Conservation (phyloP, 2,797 vertebrate species). For the Meda fulgida region DNA sequence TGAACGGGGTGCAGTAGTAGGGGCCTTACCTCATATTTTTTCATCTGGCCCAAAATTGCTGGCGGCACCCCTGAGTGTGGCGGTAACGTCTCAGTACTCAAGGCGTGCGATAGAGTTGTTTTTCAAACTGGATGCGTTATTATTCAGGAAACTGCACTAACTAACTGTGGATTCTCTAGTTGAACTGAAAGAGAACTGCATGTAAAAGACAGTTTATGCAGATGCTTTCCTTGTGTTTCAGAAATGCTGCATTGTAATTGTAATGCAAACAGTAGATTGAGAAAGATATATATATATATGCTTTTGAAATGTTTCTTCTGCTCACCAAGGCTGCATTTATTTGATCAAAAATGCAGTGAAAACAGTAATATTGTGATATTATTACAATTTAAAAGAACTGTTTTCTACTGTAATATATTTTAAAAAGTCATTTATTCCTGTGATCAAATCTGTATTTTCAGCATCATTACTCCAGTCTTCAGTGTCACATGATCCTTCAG, state of each 20-base stretch:
- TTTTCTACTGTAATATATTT: background rate
- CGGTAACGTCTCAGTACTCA: background rate
- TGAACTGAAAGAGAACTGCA: conserved; percentile 11
- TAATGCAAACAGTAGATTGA: background rate
- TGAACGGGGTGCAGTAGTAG: too few relatives aligned
- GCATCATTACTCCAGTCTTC: background rate
- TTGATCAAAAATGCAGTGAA: background rate
- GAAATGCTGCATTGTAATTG: conserved; percentile 2
- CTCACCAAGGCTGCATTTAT: background rate
- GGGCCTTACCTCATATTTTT: too few relatives aligned
- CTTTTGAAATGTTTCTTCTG: background rate
- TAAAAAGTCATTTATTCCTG: background rate
- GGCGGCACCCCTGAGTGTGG: too few relatives aligned
- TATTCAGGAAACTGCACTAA: background rate
- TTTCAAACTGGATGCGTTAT: background rate
- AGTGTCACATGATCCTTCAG: background rate
- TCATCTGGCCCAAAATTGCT: too few relatives aligned
- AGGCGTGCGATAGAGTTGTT: background rate
- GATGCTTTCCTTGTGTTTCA: background rate
- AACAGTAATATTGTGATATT: background rate
- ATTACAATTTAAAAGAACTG: too few relatives aligned
- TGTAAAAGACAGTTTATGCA: background rate
- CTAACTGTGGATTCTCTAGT: background rate
- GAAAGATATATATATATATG: too few relatives aligned
- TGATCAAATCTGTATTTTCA: background rate